Percentiles rank a stretch among this genome's conserved stretches.
Conservation (phyloP, 2,888 invertebrate species). For the Herminia tarsipennalis region DNA sequence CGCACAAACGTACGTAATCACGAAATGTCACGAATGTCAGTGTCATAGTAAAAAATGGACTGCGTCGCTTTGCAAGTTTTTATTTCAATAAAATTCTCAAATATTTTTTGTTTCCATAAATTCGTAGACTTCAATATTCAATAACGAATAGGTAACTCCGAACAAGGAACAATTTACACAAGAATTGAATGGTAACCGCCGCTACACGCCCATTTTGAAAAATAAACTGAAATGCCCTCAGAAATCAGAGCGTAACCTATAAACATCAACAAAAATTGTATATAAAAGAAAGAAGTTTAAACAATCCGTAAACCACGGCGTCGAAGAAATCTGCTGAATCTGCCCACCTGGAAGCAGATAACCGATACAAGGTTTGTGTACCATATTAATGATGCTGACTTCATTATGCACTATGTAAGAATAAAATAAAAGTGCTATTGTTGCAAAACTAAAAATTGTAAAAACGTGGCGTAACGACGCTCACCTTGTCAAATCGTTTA, state of each 20-base stretch:
- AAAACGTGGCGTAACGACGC: slow-evolving; percentile 4
- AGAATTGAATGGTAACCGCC: background rate
- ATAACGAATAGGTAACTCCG: slow-evolving; percentile 9
- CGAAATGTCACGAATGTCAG: too few species aligned
- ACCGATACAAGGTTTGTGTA: slow-evolving; percentile 61
- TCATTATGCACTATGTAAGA: too few species aligned
- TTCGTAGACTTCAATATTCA: slow-evolving; percentile 22
- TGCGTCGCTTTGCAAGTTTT: slow-evolving; percentile 25
- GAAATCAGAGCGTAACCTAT: slow-evolving; percentile 38
- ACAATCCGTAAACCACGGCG: slow-evolving; percentile 67
- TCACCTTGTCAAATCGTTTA: background rate
- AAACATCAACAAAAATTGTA: slow-evolving; percentile 35
- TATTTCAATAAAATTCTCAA: slow-evolving; percentile 20
- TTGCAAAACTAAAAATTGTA: background rate
- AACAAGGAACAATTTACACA: background rate
- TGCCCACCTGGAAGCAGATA: slow-evolving; percentile 62
- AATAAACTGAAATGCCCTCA: slow-evolving; percentile 23
- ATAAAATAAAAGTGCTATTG: too few species aligned
- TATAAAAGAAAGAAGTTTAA: slow-evolving; percentile 40
- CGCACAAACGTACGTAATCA: too few species aligned
- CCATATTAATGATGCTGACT: background rate
- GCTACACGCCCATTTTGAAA: slow-evolving; percentile 16
- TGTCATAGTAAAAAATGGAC: slow-evolving; percentile 21
- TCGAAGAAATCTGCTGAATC: slow-evolving; percentile 68
- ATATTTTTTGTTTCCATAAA: slow-evolving; percentile 27